Conservation (phyloP, 2,797 vertebrate genomes). For the Perodicticus potto region DNA sequence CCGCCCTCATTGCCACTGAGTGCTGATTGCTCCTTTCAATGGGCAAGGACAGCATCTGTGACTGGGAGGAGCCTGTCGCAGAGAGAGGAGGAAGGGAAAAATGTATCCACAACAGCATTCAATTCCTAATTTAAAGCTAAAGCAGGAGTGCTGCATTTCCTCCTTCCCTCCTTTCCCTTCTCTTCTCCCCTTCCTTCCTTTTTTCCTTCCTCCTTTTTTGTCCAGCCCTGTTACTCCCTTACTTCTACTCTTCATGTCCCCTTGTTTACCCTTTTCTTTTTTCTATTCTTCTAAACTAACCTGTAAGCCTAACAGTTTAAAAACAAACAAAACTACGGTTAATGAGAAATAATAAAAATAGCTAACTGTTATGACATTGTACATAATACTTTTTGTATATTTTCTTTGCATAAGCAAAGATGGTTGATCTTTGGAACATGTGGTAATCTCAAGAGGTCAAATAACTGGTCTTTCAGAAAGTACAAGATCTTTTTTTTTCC, state of each 20-base stretch:
- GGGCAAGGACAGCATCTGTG: neutral
- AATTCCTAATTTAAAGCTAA: neutral
- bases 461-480: slow-evolving; percentile 29
- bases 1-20: neutral
- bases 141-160: neutral
- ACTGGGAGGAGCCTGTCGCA: neutral
- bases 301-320: neutral
- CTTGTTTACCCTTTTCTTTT: neutral
- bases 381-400: neutral
- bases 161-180: neutral
- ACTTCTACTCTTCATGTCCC: neutral
- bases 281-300: neutral
- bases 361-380: neutral
- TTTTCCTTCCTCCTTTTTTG: neutral
- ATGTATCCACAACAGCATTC: neutral
- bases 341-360: slow-evolving; percentile 45
- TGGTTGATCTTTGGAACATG: neutral
- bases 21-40: neutral
- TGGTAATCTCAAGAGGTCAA: slow-evolving; percentile 13
- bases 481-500: neutral
- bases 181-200: neutral
- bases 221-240: neutral
- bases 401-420: slow-evolving; percentile 14
- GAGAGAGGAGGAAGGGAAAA: neutral
- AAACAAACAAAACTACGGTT: neutral